Evolutionary conservation across 2,888 invertebrate species (phyloP).

Genomic region (Perithous albicinctus): DNA sequence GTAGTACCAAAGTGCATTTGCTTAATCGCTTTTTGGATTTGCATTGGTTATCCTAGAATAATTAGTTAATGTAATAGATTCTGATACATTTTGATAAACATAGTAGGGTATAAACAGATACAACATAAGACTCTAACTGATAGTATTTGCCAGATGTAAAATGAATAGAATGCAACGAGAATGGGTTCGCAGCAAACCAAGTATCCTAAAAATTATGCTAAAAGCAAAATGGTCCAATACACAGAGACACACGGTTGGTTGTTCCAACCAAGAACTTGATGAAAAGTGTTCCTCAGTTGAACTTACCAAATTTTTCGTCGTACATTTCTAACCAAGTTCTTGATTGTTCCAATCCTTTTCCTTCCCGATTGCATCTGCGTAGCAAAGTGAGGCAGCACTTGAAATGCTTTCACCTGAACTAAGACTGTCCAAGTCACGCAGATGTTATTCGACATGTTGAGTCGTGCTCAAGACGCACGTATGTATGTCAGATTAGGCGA

Average conservation of each 20-base stretch:
- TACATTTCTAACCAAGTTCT: no score
- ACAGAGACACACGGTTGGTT: no score
- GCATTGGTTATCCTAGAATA: conserved; percentile 41
- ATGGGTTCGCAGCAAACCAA: no score
- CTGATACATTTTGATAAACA: conserved; percentile 60
- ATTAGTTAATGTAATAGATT: conserved; percentile 50
- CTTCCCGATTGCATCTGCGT: no score
- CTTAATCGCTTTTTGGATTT: conserved; percentile 63
- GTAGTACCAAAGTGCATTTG: conserved; percentile 57
- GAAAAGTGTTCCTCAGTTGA: no score
- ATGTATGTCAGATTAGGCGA: conserved; percentile 70
- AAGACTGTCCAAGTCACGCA: conserved; percentile 43
- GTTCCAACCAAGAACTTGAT: no score
- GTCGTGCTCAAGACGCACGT: conserved; percentile 43
- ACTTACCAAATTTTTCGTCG: no score
- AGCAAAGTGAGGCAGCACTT: conserved; percentile 12
- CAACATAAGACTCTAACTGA: not conserved
- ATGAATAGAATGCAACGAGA: no score
- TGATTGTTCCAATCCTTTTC: no score
- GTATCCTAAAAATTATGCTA: no score
- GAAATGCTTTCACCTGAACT: conserved; percentile 22
- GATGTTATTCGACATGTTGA: conserved; percentile 58
- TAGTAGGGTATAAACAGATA: not conserved
- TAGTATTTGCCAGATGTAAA: no score
- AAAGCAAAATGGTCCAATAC: no score